Percentiles rank a stretch among this genome's conserved stretches.
phyloP scores from a whole-genome alignment of 2,888 invertebrate genomes.

The Lasioglossum vierecki region DNA sequence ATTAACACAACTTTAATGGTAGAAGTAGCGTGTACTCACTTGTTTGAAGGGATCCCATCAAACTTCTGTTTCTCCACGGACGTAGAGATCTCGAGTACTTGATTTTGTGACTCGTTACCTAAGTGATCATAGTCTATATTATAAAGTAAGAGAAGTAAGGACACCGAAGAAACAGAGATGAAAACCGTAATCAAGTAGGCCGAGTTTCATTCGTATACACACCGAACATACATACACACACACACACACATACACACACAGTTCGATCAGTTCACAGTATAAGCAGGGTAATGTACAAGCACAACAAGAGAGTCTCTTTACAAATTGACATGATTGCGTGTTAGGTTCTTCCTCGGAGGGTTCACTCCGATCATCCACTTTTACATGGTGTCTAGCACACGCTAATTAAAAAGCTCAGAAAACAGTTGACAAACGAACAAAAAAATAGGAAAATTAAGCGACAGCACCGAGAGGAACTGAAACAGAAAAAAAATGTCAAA shows the following conservation, averaged over 20 bases:
- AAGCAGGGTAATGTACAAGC: slow-evolving; percentile 52
- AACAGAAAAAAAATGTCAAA: slow-evolving; percentile 11
- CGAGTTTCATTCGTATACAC: slow-evolving; percentile 13
- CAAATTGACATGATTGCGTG: background rate
- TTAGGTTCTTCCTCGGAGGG: slow-evolving; percentile 7
- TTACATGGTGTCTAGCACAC: background rate
- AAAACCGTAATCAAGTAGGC: slow-evolving; percentile 27
- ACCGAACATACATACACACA: background rate
- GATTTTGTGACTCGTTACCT: slow-evolving; percentile 38
- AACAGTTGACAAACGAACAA: background rate
- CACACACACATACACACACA: background rate
- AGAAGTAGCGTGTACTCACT: slow-evolving; percentile 37
- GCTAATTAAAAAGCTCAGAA: background rate
- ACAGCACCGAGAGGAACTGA: slow-evolving; percentile 9
- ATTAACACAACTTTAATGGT: slow-evolving; percentile 22
- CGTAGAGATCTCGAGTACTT: slow-evolving; percentile 19
- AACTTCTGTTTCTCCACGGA: background rate
- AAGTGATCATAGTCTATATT: slow-evolving; percentile 43
- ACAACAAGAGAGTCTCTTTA: slow-evolving; percentile 32
- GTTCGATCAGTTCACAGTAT: slow-evolving; percentile 26
- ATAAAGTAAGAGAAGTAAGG: slow-evolving; percentile 18
- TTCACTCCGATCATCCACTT: background rate
- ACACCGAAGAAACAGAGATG: slow-evolving; percentile 2
- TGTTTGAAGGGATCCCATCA: slow-evolving; percentile 15
- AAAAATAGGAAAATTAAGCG: background rate